Conservation (phyloP, 2,888 invertebrate genomes). For the Meghimatium bilineatum region DNA sequence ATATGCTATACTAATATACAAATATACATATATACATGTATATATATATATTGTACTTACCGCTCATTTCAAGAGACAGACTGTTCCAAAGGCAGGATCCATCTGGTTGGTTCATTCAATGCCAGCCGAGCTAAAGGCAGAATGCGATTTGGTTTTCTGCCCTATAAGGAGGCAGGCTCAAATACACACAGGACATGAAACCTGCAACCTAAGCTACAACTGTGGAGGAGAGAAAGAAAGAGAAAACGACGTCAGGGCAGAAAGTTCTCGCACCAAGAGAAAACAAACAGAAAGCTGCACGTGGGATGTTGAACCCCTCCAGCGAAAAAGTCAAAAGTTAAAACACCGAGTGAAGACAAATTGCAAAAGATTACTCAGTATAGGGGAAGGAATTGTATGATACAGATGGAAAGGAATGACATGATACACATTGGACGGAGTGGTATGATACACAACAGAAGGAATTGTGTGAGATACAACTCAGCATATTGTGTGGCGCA, state of each 20-base stretch:
- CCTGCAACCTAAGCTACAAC: background rate
- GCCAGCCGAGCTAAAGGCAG: background rate
- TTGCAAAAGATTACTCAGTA: background rate
- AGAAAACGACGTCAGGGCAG: slow-evolving; percentile 7
- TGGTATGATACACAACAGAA: no score
- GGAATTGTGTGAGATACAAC: no score
- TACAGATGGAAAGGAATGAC: no score
- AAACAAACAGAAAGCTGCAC: slow-evolving; percentile 36
- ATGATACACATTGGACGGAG: no score
- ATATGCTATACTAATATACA: no score
- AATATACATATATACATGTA: no score
- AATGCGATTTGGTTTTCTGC: background rate
- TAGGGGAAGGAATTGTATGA: no score
- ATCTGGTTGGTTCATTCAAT: slow-evolving; percentile 9
- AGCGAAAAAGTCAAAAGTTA: slow-evolving; percentile 36
- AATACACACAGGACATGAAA: slow-evolving; percentile 23
- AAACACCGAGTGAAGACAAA: slow-evolving; percentile 5
- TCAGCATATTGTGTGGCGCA: no score
- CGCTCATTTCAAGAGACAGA: slow-evolving; percentile 3
- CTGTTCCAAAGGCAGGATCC: no score
- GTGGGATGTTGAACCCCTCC: slow-evolving; percentile 31
- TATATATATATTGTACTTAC: slow-evolving; percentile 1
- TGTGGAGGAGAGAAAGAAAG: background rate
- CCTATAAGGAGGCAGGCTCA: slow-evolving; percentile 10
- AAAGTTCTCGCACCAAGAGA: slow-evolving; percentile 28